phyloP scores from a whole-genome alignment of 2,888 invertebrate genomes.

The Tyria jacobaeae region DNA sequence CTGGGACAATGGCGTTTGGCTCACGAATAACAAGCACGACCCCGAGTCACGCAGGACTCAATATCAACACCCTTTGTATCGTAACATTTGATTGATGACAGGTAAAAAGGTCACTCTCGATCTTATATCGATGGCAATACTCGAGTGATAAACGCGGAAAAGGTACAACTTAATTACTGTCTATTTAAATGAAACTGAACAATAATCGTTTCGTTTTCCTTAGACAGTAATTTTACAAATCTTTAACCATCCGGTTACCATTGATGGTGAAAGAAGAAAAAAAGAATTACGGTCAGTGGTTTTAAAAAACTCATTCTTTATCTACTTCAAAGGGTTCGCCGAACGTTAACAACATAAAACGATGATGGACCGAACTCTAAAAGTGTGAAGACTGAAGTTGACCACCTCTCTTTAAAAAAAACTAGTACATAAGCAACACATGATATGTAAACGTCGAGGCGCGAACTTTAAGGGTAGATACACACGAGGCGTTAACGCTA shows the following conservation, averaged over 20 bases:
- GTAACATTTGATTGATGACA: slow-evolving; percentile 63
- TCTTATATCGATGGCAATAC: slow-evolving; percentile 11
- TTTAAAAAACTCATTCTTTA: slow-evolving; percentile 15
- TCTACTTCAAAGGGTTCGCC: slow-evolving; percentile 27
- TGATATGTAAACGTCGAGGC: slow-evolving; percentile 78
- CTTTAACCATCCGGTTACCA: neutral
- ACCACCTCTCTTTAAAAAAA: slow-evolving; percentile 51
- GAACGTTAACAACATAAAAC: slow-evolving; percentile 31
- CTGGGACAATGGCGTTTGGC: slow-evolving; percentile 72
- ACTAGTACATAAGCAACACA: slow-evolving; percentile 69
- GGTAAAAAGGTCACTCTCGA: slow-evolving; percentile 59
- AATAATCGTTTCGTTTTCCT: too few species aligned
- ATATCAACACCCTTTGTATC: slow-evolving; percentile 50
- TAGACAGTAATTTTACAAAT: too few species aligned
- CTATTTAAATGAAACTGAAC: slow-evolving; percentile 17
- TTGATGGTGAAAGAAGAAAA: slow-evolving; percentile 2
- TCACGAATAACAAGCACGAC: slow-evolving; percentile 65
- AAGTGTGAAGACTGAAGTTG: slow-evolving; percentile 44
- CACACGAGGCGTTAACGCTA: slow-evolving; percentile 83
- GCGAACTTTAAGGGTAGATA: slow-evolving; percentile 82
- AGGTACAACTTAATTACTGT: slow-evolving; percentile 27
- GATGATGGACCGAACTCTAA: slow-evolving; percentile 34
- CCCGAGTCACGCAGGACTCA: slow-evolving; percentile 72
- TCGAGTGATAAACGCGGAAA: slow-evolving; percentile 11
- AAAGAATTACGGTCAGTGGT: neutral